A percentile compares a stretch with the other conserved stretches of the same genome.
Evolutionary conservation across 2,113 vertebrate species (phyloP).

Genomic region (Eretmochelys imbricata): DNA sequence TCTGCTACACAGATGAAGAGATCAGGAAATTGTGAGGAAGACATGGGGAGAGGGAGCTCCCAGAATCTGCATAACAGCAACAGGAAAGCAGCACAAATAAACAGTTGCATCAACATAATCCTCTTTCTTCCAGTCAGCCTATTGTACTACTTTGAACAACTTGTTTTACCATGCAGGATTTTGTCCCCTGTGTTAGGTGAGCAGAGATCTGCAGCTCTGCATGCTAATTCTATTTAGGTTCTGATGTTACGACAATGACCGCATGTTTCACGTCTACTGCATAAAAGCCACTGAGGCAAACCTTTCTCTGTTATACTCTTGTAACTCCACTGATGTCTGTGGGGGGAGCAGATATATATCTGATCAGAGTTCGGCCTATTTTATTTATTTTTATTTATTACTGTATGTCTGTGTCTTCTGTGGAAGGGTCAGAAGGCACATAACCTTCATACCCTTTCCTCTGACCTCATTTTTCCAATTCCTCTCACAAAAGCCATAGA

Average conservation of each 20-base stretch:
- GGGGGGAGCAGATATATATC: neutral
- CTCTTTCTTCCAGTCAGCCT: neutral
- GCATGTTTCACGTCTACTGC: neutral
- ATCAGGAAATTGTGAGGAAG: slow-evolving; percentile 6
- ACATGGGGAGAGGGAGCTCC: neutral
- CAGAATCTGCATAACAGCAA: neutral
- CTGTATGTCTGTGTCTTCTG: neutral
- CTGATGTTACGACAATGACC: neutral
- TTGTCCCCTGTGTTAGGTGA: neutral
- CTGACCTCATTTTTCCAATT: slow-evolving; percentile 50
- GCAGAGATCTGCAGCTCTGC: neutral
- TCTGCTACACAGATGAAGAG: neutral
- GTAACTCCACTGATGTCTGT: fast-evolving
- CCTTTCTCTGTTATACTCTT: neutral
- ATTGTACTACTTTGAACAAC: slow-evolving; percentile 5
- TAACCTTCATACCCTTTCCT: slow-evolving; percentile 42
- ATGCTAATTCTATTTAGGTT: neutral
- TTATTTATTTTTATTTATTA: slow-evolving; percentile 34
- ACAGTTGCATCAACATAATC: neutral
- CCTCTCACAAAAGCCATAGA: neutral
- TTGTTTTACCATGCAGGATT: neutral
- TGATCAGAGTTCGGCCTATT: slow-evolving; percentile 15
- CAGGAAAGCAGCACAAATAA: neutral
- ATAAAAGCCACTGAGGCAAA: neutral
- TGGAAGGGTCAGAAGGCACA: neutral